Conservation (phyloP, 2,797 vertebrate genomes). For the Sebastes flavidus region DNA sequence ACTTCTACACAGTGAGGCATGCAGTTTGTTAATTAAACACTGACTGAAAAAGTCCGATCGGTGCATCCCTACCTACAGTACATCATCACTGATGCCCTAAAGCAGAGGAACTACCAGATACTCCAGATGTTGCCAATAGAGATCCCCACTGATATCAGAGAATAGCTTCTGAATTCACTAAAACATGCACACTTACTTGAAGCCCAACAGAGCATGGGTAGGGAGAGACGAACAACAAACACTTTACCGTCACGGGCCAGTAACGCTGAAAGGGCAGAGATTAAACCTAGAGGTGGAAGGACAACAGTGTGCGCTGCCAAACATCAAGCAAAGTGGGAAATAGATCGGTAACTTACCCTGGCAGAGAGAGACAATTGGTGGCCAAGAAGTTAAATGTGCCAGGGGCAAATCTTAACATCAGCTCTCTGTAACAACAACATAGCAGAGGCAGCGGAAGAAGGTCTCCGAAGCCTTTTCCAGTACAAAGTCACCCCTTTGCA, state of each 20-base stretch:
- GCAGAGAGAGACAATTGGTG: constrained; percentile 4
- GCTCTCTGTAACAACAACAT: background rate
- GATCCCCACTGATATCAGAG: constrained; percentile 5
- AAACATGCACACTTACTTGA: constrained; percentile 2
- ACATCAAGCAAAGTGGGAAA: constrained; percentile 6
- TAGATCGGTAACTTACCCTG: background rate
- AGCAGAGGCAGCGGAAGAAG: background rate
- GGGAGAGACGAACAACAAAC: constrained; percentile 4
- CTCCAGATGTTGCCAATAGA: background rate
- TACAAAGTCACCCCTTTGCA: background rate
- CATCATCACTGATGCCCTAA: background rate
- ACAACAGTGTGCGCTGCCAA: constrained; percentile 1
- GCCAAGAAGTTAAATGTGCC: constrained; percentile 13
- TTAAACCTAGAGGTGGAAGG: constrained; percentile 10
- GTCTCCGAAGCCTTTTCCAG: constrained; percentile 12
- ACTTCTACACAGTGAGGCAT: too few relatives aligned
- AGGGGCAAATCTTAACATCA: background rate
- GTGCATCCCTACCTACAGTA: background rate
- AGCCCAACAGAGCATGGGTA: background rate
- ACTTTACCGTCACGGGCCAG: constrained; percentile 6
- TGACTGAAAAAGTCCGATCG: too few relatives aligned
- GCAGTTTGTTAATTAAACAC: too few relatives aligned
- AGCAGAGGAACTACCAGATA: background rate
- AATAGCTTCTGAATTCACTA: background rate
- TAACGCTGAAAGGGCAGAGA: background rate